Evolutionary conservation across 1,140 invertebrate species (phyloP).

Genomic region (Drosophila punjabiensis): DNA sequence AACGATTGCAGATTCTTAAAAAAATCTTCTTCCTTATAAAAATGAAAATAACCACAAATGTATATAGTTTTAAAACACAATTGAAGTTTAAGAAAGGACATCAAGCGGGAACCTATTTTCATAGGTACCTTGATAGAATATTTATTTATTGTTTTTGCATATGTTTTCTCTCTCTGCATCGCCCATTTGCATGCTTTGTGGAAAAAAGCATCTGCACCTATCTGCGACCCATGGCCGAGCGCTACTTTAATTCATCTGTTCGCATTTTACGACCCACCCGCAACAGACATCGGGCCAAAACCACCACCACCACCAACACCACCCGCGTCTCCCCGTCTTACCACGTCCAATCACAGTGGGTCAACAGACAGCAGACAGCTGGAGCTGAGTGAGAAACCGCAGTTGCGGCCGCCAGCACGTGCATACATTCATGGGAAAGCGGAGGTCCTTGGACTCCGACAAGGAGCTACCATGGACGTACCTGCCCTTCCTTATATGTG

Average conservation of each 20-base stretch:
- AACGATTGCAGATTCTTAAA: neutral
- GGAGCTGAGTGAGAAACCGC: slow-evolving; percentile 39
- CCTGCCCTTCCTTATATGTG: slow-evolving; percentile 7
- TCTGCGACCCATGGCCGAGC: slow-evolving; percentile 27
- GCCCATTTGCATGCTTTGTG: slow-evolving; percentile 67
- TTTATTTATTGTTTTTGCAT: neutral
- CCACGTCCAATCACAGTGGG: slow-evolving; percentile 54
- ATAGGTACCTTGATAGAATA: neutral
- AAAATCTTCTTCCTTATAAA: neutral
- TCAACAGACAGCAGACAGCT: slow-evolving; percentile 61
- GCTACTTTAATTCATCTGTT: slow-evolving; percentile 69
- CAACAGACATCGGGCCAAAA: slow-evolving; percentile 3
- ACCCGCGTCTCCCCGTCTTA: slow-evolving; percentile 1
- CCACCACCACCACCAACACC: slow-evolving; percentile 3
- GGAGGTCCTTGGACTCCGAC: slow-evolving; percentile 61
- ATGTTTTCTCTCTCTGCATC: slow-evolving; percentile 10
- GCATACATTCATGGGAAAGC: slow-evolving; percentile 37
- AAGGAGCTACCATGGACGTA: slow-evolving; percentile 8
- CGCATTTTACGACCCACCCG: slow-evolving; percentile 59
- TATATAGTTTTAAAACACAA: neutral
- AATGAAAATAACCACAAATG: neutral
- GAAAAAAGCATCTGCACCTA: slow-evolving; percentile 68
- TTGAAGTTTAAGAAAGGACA: neutral
- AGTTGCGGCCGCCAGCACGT: slow-evolving; percentile 52
- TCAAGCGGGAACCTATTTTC: no score